Evolutionary conservation across 2,797 vertebrate species (phyloP), one percentile per base, ranked within the genome.

Genomic region (Pteronotus mesoamericanus): DNA sequence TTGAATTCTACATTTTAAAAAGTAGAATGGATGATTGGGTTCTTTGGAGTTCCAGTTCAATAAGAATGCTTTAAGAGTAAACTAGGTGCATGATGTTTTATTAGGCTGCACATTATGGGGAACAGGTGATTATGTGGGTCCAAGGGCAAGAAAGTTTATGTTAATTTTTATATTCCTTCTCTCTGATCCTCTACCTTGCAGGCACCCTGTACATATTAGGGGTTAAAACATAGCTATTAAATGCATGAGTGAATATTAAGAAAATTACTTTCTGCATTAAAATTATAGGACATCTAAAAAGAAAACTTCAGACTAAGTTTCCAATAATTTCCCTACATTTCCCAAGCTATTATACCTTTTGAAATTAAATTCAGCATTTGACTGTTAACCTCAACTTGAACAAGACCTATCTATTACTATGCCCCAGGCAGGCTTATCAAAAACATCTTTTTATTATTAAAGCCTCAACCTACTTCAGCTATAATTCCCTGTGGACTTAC

Each of bases 401-500:
- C 18, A 82, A 94, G 39, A 84, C 2, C 34, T 26, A 29, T 80
- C 83, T 89, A 51, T 92, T 86, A 91, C 34, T 46, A 66, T 68
- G 78, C 64, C 83, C 15, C 39, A 57, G 86, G 95, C 89, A 95
- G 34, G 19, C 79, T 96, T 94, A 96, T 95, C 92, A 95, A 83
- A 97, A 94, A 80, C 79, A 94, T 95, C 51, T 89, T 92, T 88
- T 80, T 42, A 79, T 51, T 86, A 86, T 84, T 95, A 91, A 96
- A 86, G 11, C 80, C 64, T 95, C 88, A 94, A 92, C 92, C 92
- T 96, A 94, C 71, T 95, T 97, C 64, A 80, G 83, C 69, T 91
- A 77, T 86, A 96, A 89, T 91, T 95, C 96, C 53, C 91, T 42
- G 12, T 26, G 53, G 96, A 89, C 19, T 89, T 82, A 80, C 44